These are phyloP conservation scores for Cylloceria caligata DNA, from an alignment of 2,888 invertebrate species.

Conservation along the genomic window DNA sequence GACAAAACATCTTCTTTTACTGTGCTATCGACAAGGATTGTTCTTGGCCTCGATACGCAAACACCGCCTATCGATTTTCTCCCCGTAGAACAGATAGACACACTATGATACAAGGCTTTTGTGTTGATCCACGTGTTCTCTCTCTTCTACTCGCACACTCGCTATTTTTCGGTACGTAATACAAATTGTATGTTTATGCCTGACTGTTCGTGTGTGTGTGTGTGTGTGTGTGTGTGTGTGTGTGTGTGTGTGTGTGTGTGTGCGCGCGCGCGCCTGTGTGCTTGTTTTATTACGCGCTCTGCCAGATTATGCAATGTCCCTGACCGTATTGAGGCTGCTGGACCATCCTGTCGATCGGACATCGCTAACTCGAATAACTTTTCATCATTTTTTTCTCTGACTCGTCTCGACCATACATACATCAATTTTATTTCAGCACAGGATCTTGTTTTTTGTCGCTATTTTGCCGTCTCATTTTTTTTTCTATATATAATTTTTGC, in stretches of 20 bases:
- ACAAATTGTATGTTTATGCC: constrained; percentile 13
- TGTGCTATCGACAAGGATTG: constrained; percentile 50
- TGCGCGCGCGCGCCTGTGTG: constrained; percentile 21
- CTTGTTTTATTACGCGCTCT: constrained; percentile 8
- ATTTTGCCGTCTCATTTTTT: constrained; percentile 8
- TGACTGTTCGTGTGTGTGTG: constrained; percentile 9
- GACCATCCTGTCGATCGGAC: constrained; percentile 57
- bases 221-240: constrained; percentile 41
- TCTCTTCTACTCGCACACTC: constrained; percentile 32
- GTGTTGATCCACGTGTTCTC: constrained; percentile 33
- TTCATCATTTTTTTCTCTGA: constrained; percentile 32
- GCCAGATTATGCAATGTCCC: not conserved
- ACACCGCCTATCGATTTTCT: constrained; percentile 7
- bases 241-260: constrained; percentile 21
- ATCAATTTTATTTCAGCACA: constrained; percentile 52
- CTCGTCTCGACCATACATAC: constrained; percentile 30
- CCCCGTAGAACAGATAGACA: constrained; percentile 32
- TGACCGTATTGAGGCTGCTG: constrained; percentile 57
- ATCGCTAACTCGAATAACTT: constrained; percentile 31
- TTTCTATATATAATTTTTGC: not conserved
- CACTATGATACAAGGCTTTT: constrained; percentile 22
- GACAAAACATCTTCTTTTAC: not conserved
- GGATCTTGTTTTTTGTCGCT: constrained; percentile 9
- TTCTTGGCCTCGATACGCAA: constrained; percentile 54
- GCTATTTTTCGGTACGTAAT: constrained; percentile 32